Evolutionary conservation across 2,888 invertebrate species (phyloP), one percentile per base, ranked within the genome.

Genomic region (Calliscelio sp.): DNA sequence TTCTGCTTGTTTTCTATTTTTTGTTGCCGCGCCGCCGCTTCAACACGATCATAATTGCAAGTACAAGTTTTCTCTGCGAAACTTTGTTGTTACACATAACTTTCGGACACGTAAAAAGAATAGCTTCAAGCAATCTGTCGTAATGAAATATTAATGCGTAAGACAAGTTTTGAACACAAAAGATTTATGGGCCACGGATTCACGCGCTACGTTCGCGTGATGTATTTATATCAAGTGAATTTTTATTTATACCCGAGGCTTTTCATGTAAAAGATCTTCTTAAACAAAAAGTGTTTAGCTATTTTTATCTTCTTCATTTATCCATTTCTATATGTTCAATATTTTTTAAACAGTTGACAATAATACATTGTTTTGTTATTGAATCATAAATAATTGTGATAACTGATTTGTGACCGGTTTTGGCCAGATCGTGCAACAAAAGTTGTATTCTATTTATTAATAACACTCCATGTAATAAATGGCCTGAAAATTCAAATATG

Each of bases 91-190:
- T 75, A 63, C 75, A 75, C 63, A 46, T 63, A 81, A 81, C 81
- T 81, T 75, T 70, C 44, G 75, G 74, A 70, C 68, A 68, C 44
- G 44, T 55, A 81, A 81, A 81, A 81, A 81, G 81, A 81, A 68
- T 53, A 74, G 81, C 75, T 81, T 28, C 35, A 55, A 75, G 75
- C 81, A 81, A 81, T 81, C 81, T 81, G 81, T 70, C 81, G 81
- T 81, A 81, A 81, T 81, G 81, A 81, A 81, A 81, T 81, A 81
- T 81, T 81, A 81, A 81, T 81, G 74, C 81, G 68, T 75, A 63
- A 75, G 75, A 81, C 81, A 75, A 81, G 53, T 75, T 81, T 81
- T 59, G 70, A 81, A 28, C 81, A 55, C 63, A 49, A 44, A 55
- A 75, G 75, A 81, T 81, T 81, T 81, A 75, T 51, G 75, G 38